Conservation (phyloP, 2,797 vertebrate genomes). For the Microtus obscurus region DNA sequence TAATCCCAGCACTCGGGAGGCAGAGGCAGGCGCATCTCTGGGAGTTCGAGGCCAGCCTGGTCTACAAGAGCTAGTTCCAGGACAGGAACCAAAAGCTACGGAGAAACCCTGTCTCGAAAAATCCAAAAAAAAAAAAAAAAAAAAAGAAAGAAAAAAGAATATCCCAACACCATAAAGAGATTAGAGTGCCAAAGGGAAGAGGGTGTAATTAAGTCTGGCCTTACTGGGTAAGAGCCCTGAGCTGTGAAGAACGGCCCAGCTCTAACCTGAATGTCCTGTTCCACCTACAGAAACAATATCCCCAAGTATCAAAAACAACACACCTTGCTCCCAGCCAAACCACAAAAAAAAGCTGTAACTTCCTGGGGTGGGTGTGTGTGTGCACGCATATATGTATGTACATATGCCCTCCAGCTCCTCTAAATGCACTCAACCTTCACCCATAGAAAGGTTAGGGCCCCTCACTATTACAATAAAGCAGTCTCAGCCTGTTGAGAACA, state of each 20-base stretch:
- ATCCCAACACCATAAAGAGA: not conserved
- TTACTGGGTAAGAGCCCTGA: not conserved
- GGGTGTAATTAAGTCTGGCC: not conserved
- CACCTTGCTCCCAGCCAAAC: not conserved
- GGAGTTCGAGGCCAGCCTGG: no score
- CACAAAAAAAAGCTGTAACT: not conserved
- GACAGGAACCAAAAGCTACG: no score
- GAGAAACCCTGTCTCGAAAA: no score
- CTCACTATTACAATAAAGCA: not conserved
- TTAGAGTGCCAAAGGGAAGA: not conserved
- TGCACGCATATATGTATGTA: not conserved
- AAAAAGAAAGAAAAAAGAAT: no score
- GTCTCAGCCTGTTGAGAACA: not conserved
- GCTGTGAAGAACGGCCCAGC: not conserved
- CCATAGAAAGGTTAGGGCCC: not conserved
- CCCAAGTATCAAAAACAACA: not conserved
- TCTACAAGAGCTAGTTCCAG: no score
- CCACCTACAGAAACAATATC: not conserved
- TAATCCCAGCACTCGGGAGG: no score
- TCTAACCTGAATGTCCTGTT: not conserved
- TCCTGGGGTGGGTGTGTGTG: not conserved
- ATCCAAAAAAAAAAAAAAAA: no score
- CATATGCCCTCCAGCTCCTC: not conserved
- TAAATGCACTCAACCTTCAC: not conserved
- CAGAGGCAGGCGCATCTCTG: no score